phyloP scores from a whole-genome alignment of 2,797 vertebrate species.

The Parauchenoglanis punctatus region DNA sequence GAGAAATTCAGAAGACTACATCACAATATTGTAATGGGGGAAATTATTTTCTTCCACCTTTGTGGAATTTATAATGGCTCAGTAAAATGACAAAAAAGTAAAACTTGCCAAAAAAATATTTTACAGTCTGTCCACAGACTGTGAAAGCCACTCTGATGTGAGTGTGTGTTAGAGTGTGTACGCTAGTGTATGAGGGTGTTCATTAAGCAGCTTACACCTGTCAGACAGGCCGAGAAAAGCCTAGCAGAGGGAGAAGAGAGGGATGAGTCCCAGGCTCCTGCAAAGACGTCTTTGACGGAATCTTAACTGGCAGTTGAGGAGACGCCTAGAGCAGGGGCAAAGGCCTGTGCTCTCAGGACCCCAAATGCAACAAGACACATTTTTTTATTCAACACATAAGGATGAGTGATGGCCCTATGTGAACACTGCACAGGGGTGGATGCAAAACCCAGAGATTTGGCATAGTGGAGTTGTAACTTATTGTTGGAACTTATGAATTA shows the following conservation, averaged over 20 bases:
- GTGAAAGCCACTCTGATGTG: conserved; percentile 38
- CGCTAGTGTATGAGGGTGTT: conserved; percentile 17
- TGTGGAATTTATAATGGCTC: not conserved
- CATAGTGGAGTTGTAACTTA: conserved; percentile 22
- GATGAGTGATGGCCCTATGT: conserved; percentile 50
- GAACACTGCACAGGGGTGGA: conserved; percentile 81
- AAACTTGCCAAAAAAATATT: conserved; percentile 4
- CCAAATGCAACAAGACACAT: conserved; percentile 81
- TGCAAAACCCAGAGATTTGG: conserved; percentile 58
- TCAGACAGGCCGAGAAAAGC: conserved; percentile 53
- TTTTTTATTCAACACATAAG: conserved; percentile 16
- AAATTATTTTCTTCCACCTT: not conserved
- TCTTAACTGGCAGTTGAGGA: conserved; percentile 64
- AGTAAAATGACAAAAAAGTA: not conserved
- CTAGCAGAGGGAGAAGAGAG: conserved; percentile 43
- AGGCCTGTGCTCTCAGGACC: conserved; percentile 80
- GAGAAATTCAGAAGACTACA: too few relatives aligned
- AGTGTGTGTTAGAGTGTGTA: conserved; percentile 24
- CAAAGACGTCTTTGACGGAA: conserved; percentile 63
- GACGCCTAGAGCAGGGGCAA: conserved; percentile 82
- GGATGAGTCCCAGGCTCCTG: conserved; percentile 51
- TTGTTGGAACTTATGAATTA: conserved; percentile 26
- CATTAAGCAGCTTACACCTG: conserved; percentile 55
- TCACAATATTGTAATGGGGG: too few relatives aligned
- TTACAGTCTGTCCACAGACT: not conserved